These are phyloP conservation scores for Dicrostonyx torquatus DNA, from an alignment of 2,797 vertebrate species.

Conservation along the genomic window DNA sequence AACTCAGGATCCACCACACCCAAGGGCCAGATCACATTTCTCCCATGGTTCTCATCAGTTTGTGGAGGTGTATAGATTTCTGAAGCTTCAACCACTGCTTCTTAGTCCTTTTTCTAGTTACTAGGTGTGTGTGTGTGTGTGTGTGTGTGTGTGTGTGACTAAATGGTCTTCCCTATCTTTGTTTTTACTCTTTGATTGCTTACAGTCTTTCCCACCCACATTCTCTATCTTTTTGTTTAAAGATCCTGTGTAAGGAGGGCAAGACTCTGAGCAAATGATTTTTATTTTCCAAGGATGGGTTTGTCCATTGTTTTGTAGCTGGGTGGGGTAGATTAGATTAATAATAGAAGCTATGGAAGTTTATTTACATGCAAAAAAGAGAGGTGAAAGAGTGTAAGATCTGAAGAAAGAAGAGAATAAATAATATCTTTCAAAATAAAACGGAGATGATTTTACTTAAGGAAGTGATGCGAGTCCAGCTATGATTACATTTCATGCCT, in stretches of 20 bases:
- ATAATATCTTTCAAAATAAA: slow-evolving; percentile 7
- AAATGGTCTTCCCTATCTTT: not conserved
- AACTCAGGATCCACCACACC: not conserved
- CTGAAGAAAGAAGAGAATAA: not conserved
- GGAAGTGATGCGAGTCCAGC: not conserved
- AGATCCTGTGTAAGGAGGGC: slow-evolving; percentile 11
- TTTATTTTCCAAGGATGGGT: slow-evolving; percentile 27
- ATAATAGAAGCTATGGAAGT: slow-evolving; percentile 6
- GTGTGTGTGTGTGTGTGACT: not conserved
- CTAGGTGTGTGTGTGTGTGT: not conserved
- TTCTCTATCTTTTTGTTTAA: slow-evolving; percentile 1
- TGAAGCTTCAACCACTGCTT: slow-evolving; percentile 21
- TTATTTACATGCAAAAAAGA: not conserved
- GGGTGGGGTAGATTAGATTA: not conserved
- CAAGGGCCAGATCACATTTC: not conserved
- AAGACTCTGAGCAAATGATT: not conserved
- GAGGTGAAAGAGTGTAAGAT: not conserved
- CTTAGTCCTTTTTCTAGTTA: slow-evolving; percentile 15
- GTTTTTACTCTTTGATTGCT: not conserved
- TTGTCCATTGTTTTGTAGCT: not conserved
- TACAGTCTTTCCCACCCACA: not conserved
- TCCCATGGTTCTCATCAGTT: not conserved
- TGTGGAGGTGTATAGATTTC: not conserved
- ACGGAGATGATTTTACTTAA: slow-evolving; percentile 3
- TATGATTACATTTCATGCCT: not conserved